These are phyloP conservation scores for Calephelis perditalis DNA, from an alignment of 2,888 invertebrate genomes.

Conservation along the genomic window DNA sequence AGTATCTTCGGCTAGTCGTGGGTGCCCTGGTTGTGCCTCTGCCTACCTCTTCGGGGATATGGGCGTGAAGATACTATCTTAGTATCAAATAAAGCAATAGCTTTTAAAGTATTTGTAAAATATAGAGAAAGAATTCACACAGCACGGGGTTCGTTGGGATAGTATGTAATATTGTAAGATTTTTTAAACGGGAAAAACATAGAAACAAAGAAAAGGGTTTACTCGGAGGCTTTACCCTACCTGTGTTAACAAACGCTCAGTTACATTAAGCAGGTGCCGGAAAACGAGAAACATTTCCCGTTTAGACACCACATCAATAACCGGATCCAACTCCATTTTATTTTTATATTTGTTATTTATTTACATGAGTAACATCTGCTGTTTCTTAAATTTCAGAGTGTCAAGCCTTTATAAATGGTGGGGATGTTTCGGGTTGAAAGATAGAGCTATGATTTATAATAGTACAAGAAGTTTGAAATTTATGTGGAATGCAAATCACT, in stretches of 20 bases:
- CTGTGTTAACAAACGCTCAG: not conserved
- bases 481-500: too few species aligned
- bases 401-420: conserved; percentile 4
- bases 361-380: too few species aligned
- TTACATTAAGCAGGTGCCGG: conserved; percentile 4
- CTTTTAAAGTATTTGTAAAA: too few species aligned
- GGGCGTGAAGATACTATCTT: too few species aligned
- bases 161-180: too few species aligned
- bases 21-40: too few species aligned
- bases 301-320: conserved; percentile 40
- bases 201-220: conserved; percentile 7
- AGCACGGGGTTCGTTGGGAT: too few species aligned
- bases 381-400: too few species aligned
- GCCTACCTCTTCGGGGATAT: too few species aligned
- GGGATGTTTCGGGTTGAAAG: conserved; percentile 9
- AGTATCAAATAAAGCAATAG: too few species aligned
- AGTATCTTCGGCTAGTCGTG: too few species aligned
- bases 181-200: not conserved
- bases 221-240: not conserved
- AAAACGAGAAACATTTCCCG: conserved; percentile 32
- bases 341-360: conserved; percentile 25
- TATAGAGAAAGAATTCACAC: too few species aligned
- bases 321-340: conserved; percentile 27
- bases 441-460: conserved; percentile 10
- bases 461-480: not conserved